Conservation (phyloP, 1,140 invertebrate genomes). For the Bombus pyrosoma region DNA sequence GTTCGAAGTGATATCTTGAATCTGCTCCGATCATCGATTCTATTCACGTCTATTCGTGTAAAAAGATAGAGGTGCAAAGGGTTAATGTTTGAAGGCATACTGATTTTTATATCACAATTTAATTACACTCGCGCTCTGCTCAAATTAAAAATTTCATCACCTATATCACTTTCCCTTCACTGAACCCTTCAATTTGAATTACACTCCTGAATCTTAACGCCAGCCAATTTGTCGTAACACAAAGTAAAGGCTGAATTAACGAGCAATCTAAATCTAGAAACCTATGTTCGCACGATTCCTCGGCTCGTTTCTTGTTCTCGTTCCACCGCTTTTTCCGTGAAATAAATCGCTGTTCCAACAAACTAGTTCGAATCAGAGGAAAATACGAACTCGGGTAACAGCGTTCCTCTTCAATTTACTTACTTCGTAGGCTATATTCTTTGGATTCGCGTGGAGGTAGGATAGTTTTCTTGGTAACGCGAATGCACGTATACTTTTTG, state of each 20-base stretch:
- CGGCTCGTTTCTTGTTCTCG: neutral
- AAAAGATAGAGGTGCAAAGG: too few relatives aligned
- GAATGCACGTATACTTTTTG: neutral
- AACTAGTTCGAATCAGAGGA: neutral
- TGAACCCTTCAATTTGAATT: neutral
- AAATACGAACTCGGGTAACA: neutral
- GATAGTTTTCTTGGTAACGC: neutral
- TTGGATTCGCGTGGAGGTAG: too few relatives aligned
- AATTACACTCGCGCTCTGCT: neutral
- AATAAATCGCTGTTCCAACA: neutral
- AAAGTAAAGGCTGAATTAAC: slow-evolving; percentile 2
- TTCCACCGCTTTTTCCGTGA: neutral
- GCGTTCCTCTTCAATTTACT: slow-evolving; percentile 14
- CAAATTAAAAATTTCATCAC: neutral
- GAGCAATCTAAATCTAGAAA: neutral
- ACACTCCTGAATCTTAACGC: neutral
- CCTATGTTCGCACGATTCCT: neutral
- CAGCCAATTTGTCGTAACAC: neutral
- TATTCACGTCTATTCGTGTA: too few relatives aligned
- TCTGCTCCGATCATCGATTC: too few relatives aligned
- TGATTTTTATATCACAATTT: too few relatives aligned
- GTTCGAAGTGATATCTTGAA: too few relatives aligned
- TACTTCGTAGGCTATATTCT: neutral
- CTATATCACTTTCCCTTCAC: neutral
- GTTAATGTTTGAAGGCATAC: too few relatives aligned